Percentiles rank a stretch among this genome's conserved stretches.
phyloP scores from a whole-genome alignment of 2,113 vertebrate species.

The Cromileptes altivelis region DNA sequence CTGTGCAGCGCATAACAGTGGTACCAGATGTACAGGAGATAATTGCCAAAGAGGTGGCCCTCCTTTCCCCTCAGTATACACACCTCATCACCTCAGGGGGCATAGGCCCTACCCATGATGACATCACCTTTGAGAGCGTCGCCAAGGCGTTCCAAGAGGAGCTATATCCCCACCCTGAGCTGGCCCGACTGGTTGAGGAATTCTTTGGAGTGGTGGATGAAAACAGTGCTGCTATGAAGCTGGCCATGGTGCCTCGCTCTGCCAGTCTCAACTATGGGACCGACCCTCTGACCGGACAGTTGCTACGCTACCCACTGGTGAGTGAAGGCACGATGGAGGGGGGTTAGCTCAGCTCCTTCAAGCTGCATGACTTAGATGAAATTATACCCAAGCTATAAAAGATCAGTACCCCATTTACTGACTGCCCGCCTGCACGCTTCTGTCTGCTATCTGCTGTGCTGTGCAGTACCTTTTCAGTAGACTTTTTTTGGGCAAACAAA shows the following conservation, averaged over 20 bases:
- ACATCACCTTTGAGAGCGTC: constrained; percentile 94
- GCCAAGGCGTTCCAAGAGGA: constrained; percentile 91
- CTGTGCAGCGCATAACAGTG: constrained; percentile 90
- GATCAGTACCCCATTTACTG: background rate
- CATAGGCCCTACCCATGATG: constrained; percentile 96
- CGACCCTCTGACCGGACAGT: constrained; percentile 82
- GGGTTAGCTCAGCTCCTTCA: background rate
- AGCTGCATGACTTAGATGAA: background rate
- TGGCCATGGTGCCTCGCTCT: constrained; percentile 89
- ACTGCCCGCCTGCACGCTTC: background rate
- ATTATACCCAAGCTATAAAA: background rate
- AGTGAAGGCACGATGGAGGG: constrained; percentile 32
- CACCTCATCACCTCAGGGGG: constrained; percentile 94
- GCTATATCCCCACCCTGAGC: constrained; percentile 88
- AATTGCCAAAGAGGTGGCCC: constrained; percentile 89
- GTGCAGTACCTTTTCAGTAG: background rate
- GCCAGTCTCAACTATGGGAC: constrained; percentile 91
- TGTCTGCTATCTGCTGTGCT: background rate
- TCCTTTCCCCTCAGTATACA: constrained; percentile 87
- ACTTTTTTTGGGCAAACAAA: background rate
- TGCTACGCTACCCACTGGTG: constrained; percentile 90
- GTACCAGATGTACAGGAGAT: constrained; percentile 89
- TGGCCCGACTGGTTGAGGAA: constrained; percentile 82
- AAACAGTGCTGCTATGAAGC: constrained; percentile 87
- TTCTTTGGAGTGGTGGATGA: constrained; percentile 82